Evolutionary conservation across 2,888 invertebrate species (phyloP), one percentile per base, ranked within the genome.

Genomic region (Dryadula phaetusa): DNA sequence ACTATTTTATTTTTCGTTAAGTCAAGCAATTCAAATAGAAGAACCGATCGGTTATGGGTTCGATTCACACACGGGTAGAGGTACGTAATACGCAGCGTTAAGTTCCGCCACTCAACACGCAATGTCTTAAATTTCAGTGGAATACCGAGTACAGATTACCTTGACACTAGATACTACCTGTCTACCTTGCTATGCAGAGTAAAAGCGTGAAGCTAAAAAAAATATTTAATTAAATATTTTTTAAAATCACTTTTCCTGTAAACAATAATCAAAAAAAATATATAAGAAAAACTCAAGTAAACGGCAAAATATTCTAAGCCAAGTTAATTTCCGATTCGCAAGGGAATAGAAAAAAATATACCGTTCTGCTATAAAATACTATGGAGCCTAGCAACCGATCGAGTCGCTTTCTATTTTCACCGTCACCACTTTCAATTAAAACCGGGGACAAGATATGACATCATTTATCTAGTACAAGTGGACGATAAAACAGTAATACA

Each of bases 351-450:
- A 49, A 49, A 47, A 49, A 7, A 28, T n/a, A n/a, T n/a, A n/a
- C n/a, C 6, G n/a, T 14, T 14, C 47, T 47, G 8, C 25, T 2
- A 16, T 28, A 32, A 52, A 52, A 52, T 28, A 52, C 4, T 32
- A 28, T 3, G n/a, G 16, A 52, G 28, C 16, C 52, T 28, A 52
- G 52, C 52, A 32, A 32, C 52, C 52, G 52, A 52, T 52, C 16
- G 28, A 32, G 16, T 52, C 28, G 49, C n/a, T 49, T 52, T 32
- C 28, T 52, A 52, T 52, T 52, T 52, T 52, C 32, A 18, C 16
- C 28, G 16, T 49, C 52, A 52, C 16, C 28, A 52, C 52, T 52
- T 52, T 52, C 52, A 52, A 52, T 52, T 52, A 16, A 28, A 16
- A 32, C 52, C 32, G 28, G 32, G 52, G 32, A 52, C 52, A 16